Base-by-base conservation (phyloP, 2,888 invertebrate genomes). In the Hecatera dysodea region DNA sequence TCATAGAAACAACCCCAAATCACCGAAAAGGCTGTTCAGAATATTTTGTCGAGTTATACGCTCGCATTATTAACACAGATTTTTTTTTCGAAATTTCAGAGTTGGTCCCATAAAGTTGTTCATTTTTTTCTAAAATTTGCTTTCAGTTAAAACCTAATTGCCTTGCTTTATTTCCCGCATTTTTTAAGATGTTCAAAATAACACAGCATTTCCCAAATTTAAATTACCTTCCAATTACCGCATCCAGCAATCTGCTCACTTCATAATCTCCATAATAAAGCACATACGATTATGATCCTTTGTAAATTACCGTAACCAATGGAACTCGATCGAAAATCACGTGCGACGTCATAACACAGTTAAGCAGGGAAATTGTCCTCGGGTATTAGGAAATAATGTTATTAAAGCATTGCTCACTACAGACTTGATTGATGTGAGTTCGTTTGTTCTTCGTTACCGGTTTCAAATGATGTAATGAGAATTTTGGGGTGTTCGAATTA, bases 311-410 rank as follows among this genome's bases (percentile, higher is more conserved):
- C 81, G 81, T 65, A 77, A 39, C 73, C 71, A 73, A 59, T 64
- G 68, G 53, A 57, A 80, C 57, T 50, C 72, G 70, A 73, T 86
- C 76, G 78, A 80, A 75, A 79, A 80, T 77, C 75, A 86, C 78
- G 75, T 79, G 73, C 84, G 63, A 57, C 79, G 75, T 68, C 84
- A 75, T 90, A 89, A 90, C 85, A 84, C 83, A 71, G 89, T 92
- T 85, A 85, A 53, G 44, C 63, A 57, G 64, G 84, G 86, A 85
- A 85, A 85, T 85, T 78, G 84, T 85, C 72, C 85, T 87, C 90
- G 89, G 87, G 91, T 90, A 92, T 93, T 93, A 93, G 93, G 93
- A 93, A 93, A 93, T 94, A 93, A 94, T 93, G 89, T 90, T 91
- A 92, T 94, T 94, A 93, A 92, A 91, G 91, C 89, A 88, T 87